These are phyloP conservation scores for Gallinago media DNA, from an alignment of 2,113 vertebrate species.

Conservation along the genomic window DNA sequence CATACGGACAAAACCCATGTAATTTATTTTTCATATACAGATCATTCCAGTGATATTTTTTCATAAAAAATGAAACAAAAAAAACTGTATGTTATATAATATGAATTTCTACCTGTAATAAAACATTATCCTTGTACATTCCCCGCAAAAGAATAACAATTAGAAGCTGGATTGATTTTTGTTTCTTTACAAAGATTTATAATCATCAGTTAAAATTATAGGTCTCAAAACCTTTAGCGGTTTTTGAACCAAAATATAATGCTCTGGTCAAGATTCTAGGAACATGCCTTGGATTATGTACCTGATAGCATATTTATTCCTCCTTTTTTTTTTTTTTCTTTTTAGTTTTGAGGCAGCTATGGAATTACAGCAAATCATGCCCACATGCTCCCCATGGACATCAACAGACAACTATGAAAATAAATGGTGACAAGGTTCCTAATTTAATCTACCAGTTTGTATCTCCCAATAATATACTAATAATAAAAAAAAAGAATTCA, in stretches of 20 bases:
- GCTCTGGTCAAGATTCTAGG: not conserved
- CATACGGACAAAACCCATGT: not conserved
- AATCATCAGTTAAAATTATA: not conserved
- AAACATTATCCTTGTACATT: not conserved
- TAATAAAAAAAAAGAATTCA: not conserved
- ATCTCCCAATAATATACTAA: not conserved
- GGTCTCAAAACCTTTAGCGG: not conserved
- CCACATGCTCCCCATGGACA: not conserved
- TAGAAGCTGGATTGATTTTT: not conserved
- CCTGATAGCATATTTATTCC: not conserved
- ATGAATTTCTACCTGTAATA: not conserved
- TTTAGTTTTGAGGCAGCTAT: not conserved
- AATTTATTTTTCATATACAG: not conserved
- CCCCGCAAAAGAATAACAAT: not conserved
- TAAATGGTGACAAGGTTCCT: not conserved
- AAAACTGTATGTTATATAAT: not conserved
- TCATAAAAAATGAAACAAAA: not conserved
- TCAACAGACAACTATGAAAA: accelerated
- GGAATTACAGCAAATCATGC: not conserved
- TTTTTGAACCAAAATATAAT: not conserved
- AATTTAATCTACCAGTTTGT: not conserved
- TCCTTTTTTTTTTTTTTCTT: not conserved
- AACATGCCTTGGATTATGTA: not conserved
- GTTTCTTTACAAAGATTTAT: not conserved
- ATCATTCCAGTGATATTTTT: not conserved